phyloP scores from a whole-genome alignment of 1,140 invertebrate genomes.

The Zaprionus ghesquierei region DNA sequence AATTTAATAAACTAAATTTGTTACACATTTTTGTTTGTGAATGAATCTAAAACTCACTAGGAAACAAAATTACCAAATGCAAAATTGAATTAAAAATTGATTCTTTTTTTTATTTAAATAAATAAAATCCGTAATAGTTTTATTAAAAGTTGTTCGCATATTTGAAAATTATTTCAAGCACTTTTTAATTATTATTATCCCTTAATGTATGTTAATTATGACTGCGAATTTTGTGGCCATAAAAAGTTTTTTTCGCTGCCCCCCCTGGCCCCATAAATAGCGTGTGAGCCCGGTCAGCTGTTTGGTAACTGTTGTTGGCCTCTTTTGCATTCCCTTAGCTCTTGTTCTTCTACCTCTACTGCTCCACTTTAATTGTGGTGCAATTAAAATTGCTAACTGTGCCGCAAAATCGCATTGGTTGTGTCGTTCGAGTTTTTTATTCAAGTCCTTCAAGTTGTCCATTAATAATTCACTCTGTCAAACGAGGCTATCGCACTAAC shows the following conservation, averaged over 20 bases:
- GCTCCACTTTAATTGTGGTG: conserved; percentile 35
- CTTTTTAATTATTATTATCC: not conserved
- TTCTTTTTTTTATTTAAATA: no score
- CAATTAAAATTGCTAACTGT: conserved; percentile 75
- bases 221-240: not conserved
- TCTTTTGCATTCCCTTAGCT: conserved; percentile 47
- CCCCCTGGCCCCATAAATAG: not conserved
- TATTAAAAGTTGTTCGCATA: not conserved
- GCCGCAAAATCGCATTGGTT: conserved; percentile 64
- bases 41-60: no score
- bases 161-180: not conserved
- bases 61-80: no score
- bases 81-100: no score
- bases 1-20: no score
- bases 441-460: conserved; percentile 9
- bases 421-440: no score
- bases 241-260: not conserved
- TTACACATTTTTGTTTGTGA: no score
- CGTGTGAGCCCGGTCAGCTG: conserved; percentile 59
- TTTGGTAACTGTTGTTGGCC: conserved; percentile 25
- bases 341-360: not conserved
- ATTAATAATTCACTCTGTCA: conserved; percentile 65
- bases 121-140: not conserved
- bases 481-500: conserved; percentile 36
- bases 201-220: not conserved